phyloP scores from a whole-genome alignment of 2,888 invertebrate species.

The Pristionchus mayeri region DNA sequence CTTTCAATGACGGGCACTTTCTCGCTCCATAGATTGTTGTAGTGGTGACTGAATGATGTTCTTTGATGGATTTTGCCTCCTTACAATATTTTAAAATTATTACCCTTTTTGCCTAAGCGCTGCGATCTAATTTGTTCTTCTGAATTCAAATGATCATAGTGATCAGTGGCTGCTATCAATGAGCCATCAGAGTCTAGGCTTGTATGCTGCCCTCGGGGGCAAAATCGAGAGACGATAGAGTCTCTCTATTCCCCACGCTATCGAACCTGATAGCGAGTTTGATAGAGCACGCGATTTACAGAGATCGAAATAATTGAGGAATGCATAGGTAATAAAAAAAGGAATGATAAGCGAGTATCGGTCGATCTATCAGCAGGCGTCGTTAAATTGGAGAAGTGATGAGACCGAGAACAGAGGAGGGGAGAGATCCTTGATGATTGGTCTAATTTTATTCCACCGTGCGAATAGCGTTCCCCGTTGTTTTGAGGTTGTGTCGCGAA shows the following conservation, averaged over 20 bases:
- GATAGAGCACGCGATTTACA: not conserved
- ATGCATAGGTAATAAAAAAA: constrained; percentile 13
- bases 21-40: too few relatives aligned
- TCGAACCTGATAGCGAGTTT: not conserved
- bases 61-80: too few relatives aligned
- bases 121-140: not conserved
- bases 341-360: constrained; percentile 2
- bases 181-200: not conserved
- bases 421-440: too few relatives aligned
- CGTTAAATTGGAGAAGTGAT: constrained; percentile 6
- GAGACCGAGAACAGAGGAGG: not conserved
- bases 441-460: too few relatives aligned
- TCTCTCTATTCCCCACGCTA: not conserved
- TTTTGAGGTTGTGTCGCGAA: too few relatives aligned
- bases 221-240: not conserved
- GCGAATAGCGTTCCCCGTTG: too few relatives aligned
- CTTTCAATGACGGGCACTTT: too few relatives aligned
- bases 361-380: not conserved
- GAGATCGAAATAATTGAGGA: not conserved
- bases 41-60: too few relatives aligned
- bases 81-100: not conserved
- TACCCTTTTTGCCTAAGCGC: too few relatives aligned
- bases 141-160: not conserved
- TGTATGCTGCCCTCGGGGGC: not conserved
- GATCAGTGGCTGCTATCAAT: not conserved